Conservation (phyloP, 2,888 invertebrate species). For the Phortica okadai region DNA sequence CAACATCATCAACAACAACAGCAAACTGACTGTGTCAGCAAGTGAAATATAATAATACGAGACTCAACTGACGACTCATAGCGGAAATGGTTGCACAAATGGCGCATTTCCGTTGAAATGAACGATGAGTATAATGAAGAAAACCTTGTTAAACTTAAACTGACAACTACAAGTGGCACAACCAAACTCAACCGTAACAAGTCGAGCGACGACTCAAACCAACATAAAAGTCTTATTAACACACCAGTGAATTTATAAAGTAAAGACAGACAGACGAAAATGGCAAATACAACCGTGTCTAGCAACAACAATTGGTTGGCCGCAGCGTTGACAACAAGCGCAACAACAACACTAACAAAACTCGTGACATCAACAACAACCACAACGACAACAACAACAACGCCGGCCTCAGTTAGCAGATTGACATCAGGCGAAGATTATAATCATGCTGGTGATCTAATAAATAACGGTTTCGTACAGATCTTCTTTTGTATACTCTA, state of each 20-base stretch:
- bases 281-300: background rate
- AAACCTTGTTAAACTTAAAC: constrained; percentile 35
- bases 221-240: constrained; percentile 48
- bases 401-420: background rate
- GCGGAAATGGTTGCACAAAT: constrained; percentile 66
- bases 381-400: background rate
- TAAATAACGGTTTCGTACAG: constrained; percentile 71
- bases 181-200: background rate
- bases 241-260: constrained; percentile 34
- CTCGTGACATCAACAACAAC: background rate
- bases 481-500: constrained; percentile 74
- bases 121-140: constrained; percentile 28
- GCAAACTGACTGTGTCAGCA: constrained; percentile 40
- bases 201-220: constrained; percentile 53
- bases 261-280: background rate
- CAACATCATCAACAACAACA: constrained; percentile 43
- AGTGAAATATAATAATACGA: constrained; percentile 11
- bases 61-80: background rate
- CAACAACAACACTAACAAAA: constrained; percentile 27
- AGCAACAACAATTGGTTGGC: constrained; percentile 44
- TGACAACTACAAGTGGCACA: background rate
- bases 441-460: constrained; percentile 59
- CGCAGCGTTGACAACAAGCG: constrained; percentile 31
- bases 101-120: constrained; percentile 58
- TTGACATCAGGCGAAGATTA: constrained; percentile 34